A percentile compares a stretch with the other conserved stretches of the same genome.
Evolutionary conservation across 2,797 vertebrate species (phyloP).

Genomic region (Triplophysa bombifrons): DNA sequence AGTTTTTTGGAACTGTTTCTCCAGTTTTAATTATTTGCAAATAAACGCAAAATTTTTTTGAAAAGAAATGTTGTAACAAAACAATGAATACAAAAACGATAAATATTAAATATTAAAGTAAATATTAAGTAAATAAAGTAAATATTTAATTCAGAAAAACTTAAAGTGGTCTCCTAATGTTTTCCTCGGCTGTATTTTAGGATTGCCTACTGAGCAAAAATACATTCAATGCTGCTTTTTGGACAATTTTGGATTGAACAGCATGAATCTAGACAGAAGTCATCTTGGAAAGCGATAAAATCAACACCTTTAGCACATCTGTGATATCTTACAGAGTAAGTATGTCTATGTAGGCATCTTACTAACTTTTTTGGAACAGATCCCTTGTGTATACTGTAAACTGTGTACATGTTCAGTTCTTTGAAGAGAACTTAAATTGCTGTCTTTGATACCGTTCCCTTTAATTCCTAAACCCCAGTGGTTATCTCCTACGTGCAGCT

Average conservation of each 20-base stretch:
- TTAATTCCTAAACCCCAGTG: conserved; percentile 21
- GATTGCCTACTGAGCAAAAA: background rate
- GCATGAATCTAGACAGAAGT: background rate
- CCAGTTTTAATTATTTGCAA: no score
- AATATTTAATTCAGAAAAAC: no score
- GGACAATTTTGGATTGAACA: no score
- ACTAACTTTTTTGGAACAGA: background rate
- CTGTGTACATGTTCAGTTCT: conserved; percentile 10
- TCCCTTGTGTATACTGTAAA: background rate
- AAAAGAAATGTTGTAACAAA: no score
- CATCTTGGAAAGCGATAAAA: background rate
- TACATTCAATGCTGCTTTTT: background rate
- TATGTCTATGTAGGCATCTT: background rate
- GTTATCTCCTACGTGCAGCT: conserved; percentile 58
- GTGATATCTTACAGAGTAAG: background rate
- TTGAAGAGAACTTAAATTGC: conserved; percentile 32
- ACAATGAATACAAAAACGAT: no score
- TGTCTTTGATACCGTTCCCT: conserved; percentile 25
- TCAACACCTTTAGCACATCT: background rate
- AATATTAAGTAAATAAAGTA: no score
- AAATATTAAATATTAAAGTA: no score
- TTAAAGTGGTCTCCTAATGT: no score
- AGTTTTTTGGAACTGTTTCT: no score
- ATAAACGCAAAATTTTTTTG: no score
- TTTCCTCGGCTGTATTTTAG: background rate